Evolutionary conservation across 2,113 vertebrate species (phyloP).

Genomic region (Prinia subflava): DNA sequence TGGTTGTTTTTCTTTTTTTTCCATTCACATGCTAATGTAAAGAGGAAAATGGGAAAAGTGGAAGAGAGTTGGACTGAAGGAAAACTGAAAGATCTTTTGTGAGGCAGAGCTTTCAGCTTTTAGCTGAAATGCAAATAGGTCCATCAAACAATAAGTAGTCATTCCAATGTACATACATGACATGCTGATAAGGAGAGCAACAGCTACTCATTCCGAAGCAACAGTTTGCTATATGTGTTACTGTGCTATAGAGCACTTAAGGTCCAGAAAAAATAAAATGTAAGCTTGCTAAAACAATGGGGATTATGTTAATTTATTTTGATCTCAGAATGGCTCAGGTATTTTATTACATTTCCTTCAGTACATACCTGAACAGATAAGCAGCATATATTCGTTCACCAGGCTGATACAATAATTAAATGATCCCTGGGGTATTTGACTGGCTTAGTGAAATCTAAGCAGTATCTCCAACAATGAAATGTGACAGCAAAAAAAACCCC

Average conservation of each 20-base stretch:
- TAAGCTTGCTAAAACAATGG: not conserved
- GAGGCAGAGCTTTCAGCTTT: not conserved
- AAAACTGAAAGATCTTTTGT: not conserved
- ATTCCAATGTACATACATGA: not conserved
- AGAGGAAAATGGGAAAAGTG: not conserved
- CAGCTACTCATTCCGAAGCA: not conserved
- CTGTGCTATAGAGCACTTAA: not conserved
- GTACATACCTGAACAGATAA: not conserved
- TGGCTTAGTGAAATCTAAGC: not conserved
- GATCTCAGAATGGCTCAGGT: not conserved
- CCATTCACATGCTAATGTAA: accelerated
- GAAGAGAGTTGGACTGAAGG: not conserved
- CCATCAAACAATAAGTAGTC: not conserved
- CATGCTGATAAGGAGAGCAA: not conserved
- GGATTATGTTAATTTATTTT: not conserved
- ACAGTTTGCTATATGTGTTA: not conserved
- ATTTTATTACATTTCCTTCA: not conserved
- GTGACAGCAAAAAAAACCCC: not conserved
- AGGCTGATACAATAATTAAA: not conserved
- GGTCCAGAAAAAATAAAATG: not conserved
- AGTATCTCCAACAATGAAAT: not conserved
- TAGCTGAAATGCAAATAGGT: not conserved
- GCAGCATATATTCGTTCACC: not conserved
- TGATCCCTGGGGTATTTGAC: not conserved
- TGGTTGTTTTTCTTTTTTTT: no score